Percentiles rank a stretch among this genome's conserved stretches.
phyloP scores from a whole-genome alignment of 2,797 vertebrate genomes.

The Caiman crocodilus region DNA sequence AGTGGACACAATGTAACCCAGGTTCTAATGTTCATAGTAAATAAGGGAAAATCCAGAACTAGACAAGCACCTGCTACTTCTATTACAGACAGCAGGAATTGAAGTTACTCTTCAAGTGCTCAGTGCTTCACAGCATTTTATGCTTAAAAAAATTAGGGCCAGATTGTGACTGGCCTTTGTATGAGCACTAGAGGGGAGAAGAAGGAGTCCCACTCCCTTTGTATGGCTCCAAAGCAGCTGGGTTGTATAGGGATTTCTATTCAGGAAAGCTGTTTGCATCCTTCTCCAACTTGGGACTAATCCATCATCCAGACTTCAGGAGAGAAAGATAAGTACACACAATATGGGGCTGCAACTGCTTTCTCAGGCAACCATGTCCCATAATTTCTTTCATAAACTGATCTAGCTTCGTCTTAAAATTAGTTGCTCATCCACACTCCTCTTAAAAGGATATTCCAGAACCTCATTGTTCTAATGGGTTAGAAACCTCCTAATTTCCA shows the following conservation, averaged over 20 bases:
- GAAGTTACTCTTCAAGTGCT: constrained; percentile 33
- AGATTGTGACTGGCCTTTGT: constrained; percentile 20
- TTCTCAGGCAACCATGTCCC: not conserved
- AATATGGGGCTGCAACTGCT: not conserved
- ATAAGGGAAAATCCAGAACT: constrained; percentile 22
- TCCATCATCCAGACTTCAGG: constrained; percentile 7
- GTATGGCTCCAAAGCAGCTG: not conserved
- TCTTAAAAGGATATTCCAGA: not conserved
- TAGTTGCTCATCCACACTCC: not conserved
- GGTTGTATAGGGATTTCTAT: not conserved
- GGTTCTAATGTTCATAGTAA: not conserved
- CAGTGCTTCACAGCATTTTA: not conserved
- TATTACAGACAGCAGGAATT: not conserved
- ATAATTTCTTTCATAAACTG: not conserved
- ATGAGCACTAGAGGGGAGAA: constrained; percentile 7
- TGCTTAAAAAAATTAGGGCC: constrained; percentile 5
- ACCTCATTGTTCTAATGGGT: not conserved
- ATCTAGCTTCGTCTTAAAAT: not conserved
- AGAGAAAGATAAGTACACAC: constrained; percentile 1
- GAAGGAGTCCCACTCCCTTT: not conserved
- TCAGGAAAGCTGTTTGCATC: constrained; percentile 33
- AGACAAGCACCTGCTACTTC: not conserved
- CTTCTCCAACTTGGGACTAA: constrained; percentile 26
- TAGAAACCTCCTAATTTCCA: too few relatives aligned
- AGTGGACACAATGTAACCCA: not conserved